These are phyloP conservation scores for Reinhardtius hippoglossoides DNA, from an alignment of 2,113 vertebrate species.

Conservation along the genomic window DNA sequence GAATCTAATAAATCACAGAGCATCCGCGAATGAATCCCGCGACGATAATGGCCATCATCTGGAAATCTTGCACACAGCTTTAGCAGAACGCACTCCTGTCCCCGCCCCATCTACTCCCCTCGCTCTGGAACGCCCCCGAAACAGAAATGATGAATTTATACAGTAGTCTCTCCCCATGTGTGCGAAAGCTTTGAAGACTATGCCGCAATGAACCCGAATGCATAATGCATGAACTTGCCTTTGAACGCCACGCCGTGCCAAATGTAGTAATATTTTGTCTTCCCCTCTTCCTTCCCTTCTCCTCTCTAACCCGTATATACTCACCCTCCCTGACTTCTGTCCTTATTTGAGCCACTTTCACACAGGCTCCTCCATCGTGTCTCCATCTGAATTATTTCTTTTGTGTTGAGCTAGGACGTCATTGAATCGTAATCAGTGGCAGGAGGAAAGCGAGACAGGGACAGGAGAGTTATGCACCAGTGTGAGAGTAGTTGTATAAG, in stretches of 20 bases:
- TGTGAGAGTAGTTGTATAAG: not conserved
- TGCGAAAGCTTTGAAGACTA: constrained; percentile 61
- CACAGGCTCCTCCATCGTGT: constrained; percentile 22
- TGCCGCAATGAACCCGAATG: constrained; percentile 61
- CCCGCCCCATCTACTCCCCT: constrained; percentile 38
- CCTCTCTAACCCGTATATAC: not conserved
- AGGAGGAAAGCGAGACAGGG: not conserved
- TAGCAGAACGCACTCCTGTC: constrained; percentile 36
- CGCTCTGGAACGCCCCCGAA: constrained; percentile 27
- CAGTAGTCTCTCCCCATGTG: constrained; percentile 41
- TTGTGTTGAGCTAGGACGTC: constrained; percentile 25
- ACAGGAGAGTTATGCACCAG: not conserved
- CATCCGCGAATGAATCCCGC: constrained; percentile 40
- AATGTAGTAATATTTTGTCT: constrained; percentile 57
- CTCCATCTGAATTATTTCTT: constrained; percentile 49
- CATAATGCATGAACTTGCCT: constrained; percentile 71
- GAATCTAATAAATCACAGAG: constrained; percentile 42
- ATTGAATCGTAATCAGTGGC: constrained; percentile 17
- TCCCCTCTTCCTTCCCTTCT: constrained; percentile 21
- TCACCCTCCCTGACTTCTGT: constrained; percentile 8
- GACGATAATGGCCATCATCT: constrained; percentile 32
- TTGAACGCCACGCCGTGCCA: constrained; percentile 43
- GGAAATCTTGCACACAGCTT: constrained; percentile 36
- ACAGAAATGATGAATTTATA: constrained; percentile 61
- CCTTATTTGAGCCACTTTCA: constrained; percentile 15